Conservation (phyloP, 2,888 invertebrate species). For the Napeogenes inachia region DNA sequence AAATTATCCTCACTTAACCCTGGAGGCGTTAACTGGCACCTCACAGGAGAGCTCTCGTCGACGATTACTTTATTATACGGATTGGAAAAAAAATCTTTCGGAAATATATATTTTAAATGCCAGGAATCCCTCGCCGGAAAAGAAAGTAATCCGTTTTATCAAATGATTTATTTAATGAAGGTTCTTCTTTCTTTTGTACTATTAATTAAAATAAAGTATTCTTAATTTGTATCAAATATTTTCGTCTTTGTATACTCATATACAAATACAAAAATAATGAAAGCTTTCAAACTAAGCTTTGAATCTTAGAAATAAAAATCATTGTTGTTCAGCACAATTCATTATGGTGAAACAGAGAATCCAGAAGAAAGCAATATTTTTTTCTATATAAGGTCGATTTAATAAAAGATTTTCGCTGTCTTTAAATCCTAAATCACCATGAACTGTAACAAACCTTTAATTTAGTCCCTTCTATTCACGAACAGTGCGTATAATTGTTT, state of each 20-base stretch:
- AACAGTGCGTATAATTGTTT: slow-evolving; percentile 61
- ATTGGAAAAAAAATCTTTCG: slow-evolving; percentile 64
- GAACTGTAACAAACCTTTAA: slow-evolving; percentile 64
- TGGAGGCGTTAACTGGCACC: slow-evolving; percentile 76
- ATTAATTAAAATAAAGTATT: too few species aligned
- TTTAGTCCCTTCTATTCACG: slow-evolving; percentile 62
- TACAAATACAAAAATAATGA: too few species aligned
- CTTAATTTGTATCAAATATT: too few species aligned
- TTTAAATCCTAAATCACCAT: slow-evolving; percentile 47
- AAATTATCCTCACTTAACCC: slow-evolving; percentile 77
- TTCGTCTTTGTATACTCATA: too few species aligned
- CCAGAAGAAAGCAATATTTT: not conserved
- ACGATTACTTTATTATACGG: slow-evolving; percentile 74
- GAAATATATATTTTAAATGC: slow-evolving; percentile 37
- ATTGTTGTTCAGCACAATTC: too few species aligned
- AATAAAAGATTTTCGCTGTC: slow-evolving; percentile 31
- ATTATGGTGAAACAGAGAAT: too few species aligned
- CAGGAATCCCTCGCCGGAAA: slow-evolving; percentile 8
- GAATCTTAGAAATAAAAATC: too few species aligned
- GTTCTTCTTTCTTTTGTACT: not conserved
- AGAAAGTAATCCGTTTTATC: slow-evolving; percentile 7
- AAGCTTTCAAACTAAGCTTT: too few species aligned
- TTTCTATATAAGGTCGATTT: slow-evolving; percentile 7
- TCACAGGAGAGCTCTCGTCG: slow-evolving; percentile 65
- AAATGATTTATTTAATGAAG: slow-evolving; percentile 6